Percentiles rank a stretch among this genome's conserved stretches.
phyloP scores from a whole-genome alignment of 1,140 invertebrate species.

The Ganaspis sp. region DNA sequence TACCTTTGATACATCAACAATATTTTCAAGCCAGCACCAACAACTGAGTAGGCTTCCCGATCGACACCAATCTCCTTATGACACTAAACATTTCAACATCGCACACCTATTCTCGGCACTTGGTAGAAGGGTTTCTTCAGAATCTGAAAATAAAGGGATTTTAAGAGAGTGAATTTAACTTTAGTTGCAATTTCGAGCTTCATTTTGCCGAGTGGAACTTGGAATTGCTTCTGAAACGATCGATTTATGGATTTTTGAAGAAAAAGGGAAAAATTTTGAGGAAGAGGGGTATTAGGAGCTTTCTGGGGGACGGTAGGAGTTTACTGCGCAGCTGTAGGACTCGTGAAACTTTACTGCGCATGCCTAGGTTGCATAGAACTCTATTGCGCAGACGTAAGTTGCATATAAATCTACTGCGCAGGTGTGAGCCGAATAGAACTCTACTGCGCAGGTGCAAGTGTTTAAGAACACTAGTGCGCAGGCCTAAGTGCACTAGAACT shows the following conservation, averaged over 20 bases:
- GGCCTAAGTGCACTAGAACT: not conserved
- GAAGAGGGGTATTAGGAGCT: no score
- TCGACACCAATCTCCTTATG: slow-evolving; percentile 43
- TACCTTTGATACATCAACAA: slow-evolving; percentile 38
- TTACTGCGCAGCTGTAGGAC: not conserved
- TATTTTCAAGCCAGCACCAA: slow-evolving; percentile 28
- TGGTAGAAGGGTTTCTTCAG: not conserved
- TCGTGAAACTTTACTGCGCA: not conserved
- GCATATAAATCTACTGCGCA: not conserved
- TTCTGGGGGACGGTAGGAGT: not conserved
- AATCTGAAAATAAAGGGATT: not conserved
- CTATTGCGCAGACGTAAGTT: not conserved
- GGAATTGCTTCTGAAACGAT: not conserved
- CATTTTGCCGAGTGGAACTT: slow-evolving; percentile 22
- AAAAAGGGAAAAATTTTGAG: no score
- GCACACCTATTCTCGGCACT: slow-evolving; percentile 20
- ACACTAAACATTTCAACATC: slow-evolving; percentile 26
- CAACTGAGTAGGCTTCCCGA: slow-evolving; percentile 38
- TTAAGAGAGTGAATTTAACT: slow-evolving; percentile 10
- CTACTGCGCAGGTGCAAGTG: not conserved
- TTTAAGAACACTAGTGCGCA: not conserved
- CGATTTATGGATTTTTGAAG: not conserved
- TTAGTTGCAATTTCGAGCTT: slow-evolving; percentile 30
- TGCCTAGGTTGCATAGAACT: not conserved
- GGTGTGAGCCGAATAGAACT: not conserved